Evolutionary conservation across 2,888 invertebrate species (phyloP), one percentile per base, ranked within the genome.

Genomic region (Ectropis crepuscularia): DNA sequence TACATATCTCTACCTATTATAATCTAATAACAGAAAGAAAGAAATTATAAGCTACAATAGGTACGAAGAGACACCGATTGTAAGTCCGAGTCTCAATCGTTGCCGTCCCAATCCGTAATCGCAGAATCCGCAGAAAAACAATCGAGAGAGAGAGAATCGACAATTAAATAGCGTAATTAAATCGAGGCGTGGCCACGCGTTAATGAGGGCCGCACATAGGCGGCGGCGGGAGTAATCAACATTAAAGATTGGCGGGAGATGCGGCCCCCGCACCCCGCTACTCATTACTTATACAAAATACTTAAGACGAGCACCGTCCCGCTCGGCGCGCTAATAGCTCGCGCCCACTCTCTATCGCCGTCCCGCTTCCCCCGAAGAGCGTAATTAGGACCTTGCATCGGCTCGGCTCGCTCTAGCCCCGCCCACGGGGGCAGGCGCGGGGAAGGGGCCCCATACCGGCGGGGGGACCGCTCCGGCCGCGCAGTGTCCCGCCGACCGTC

Each of bases 311-410:
- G 88, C 91, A 90, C 90, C 94, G 92, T 91, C 94, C 90, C 90
- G 90, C 94, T 94, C 94, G 93, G 93, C 93, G 94, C 88, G 94
- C 94, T 94, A 94, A 94, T 94, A 94, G 94, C 94, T 93, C 93
- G 94, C 93, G 93, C 93, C 91, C 92, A 89, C 91, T 90, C 85
- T 77, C 86, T 92, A 90, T 89, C 86, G 88, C 90, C 87, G 87
- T 93, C 93, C 88, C 88, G 88, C 84, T 93, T 87, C 83, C 84
- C 82, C 90, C 87, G 84, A 86, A 83, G 85, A 86, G 86, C 89
- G 92, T 92, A 92, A 92, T 92, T 92, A 92, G 90, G 92, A 89
- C 81, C 80, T 89, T 88, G 91, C 88, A 90, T 91, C 89, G 89
- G 89, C 89, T 90, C 88, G 88, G 83, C 88, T 89, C 90, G 83